phyloP scores from a whole-genome alignment of 2,888 invertebrate species.

The Hemistola chrysoprasaria region DNA sequence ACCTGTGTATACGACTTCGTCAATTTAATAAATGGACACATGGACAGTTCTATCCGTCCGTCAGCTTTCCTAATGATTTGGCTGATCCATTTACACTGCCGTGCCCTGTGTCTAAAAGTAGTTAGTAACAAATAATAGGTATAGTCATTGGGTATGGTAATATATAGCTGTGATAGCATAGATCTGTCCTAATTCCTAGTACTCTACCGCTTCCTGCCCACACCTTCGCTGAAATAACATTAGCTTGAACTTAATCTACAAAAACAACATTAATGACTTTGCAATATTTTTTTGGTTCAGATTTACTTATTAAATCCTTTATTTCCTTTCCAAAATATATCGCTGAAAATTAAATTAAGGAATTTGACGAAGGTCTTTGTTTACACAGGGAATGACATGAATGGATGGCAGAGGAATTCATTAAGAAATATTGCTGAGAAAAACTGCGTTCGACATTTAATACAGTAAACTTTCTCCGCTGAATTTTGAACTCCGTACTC shows the following conservation, averaged over 20 bases:
- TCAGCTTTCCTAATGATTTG: too few species aligned
- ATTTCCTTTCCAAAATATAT: slow-evolving; percentile 40
- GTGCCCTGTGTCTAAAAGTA: too few species aligned
- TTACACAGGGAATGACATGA: slow-evolving; percentile 75
- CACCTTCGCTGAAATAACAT: not conserved
- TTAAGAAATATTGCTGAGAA: slow-evolving; percentile 69
- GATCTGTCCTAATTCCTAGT: too few species aligned
- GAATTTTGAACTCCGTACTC: slow-evolving; percentile 33
- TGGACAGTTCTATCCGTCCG: too few species aligned
- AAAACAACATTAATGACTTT: slow-evolving; percentile 27
- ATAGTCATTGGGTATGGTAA: too few species aligned
- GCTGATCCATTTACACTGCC: too few species aligned
- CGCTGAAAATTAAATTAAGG: slow-evolving; percentile 44
- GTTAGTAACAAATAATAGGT: too few species aligned
- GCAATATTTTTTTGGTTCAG: slow-evolving; percentile 21
- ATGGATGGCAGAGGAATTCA: slow-evolving; percentile 71
- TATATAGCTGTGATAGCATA: too few species aligned
- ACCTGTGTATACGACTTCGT: too few species aligned
- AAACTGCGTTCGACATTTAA: slow-evolving; percentile 36
- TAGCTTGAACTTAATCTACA: slow-evolving; percentile 14
- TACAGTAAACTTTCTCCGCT: not conserved
- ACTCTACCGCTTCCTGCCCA: not conserved
- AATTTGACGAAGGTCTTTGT: slow-evolving; percentile 69
- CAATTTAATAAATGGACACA: too few species aligned
- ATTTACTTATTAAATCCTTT: slow-evolving; percentile 39